Conservation (phyloP, 2,797 vertebrate genomes). For the Coracias cyanogaster region DNA sequence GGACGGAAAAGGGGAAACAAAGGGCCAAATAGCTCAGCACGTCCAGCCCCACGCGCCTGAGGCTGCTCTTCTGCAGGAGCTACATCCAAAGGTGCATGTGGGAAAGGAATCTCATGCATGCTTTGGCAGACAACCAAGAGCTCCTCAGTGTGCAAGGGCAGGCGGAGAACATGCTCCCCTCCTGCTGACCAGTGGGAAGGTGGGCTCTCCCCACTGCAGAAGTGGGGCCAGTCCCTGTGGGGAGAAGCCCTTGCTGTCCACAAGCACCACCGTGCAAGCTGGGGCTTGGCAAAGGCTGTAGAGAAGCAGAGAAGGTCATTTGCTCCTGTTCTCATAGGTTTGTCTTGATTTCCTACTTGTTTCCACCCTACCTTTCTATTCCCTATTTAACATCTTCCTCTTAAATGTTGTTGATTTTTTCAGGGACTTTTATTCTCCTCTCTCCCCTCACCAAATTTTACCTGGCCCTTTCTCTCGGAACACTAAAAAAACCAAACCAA, state of each 20-base stretch:
- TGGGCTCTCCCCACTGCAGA: not conserved
- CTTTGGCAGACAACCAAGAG: not conserved
- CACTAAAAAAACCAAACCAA: not conserved
- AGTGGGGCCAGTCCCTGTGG: not conserved
- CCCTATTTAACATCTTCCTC: not conserved
- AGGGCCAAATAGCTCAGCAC: rapidly evolving
- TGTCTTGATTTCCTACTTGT: not conserved
- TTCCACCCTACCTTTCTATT: not conserved
- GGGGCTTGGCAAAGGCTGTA: not conserved
- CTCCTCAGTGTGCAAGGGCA: not conserved
- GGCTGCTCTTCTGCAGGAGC: not conserved
- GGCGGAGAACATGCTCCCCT: not conserved
- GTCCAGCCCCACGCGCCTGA: rapidly evolving
- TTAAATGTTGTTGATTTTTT: not conserved
- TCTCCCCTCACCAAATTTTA: not conserved
- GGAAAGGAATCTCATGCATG: too few species aligned
- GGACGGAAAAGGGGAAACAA: not conserved
- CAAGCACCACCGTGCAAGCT: too few species aligned
- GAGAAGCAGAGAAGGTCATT: rapidly evolving
- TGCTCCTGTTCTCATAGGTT: not conserved
- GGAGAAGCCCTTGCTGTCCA: not conserved
- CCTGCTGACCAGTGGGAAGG: not conserved
- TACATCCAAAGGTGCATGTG: rapidly evolving
- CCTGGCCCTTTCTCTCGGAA: not conserved
- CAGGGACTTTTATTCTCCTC: too few species aligned